Evolutionary conservation across 2,797 vertebrate genomes (phyloP).

Genomic region (Eulemur coronatus): DNA sequence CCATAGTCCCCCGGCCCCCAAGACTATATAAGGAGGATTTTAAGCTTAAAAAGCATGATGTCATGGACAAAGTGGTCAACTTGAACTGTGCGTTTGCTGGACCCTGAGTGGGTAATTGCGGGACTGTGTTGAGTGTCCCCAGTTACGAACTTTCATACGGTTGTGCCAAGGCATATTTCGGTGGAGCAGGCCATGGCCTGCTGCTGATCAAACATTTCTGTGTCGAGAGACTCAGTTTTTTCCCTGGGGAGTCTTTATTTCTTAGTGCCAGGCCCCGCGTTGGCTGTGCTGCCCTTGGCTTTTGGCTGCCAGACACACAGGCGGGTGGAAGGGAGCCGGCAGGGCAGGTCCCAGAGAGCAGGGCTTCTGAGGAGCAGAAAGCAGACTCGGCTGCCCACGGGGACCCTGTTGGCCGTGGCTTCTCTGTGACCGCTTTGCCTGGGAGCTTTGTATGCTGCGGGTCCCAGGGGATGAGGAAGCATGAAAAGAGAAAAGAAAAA

Average conservation of each 20-base stretch:
- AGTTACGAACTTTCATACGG: accelerated
- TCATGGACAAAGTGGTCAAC: not conserved
- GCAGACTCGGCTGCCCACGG: not conserved
- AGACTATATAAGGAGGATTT: not conserved
- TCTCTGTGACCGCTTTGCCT: not conserved
- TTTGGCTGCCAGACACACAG: not conserved
- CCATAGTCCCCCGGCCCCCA: not conserved
- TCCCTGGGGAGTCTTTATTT: not conserved
- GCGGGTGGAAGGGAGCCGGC: not conserved
- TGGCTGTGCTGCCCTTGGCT: not conserved
- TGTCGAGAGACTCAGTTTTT: not conserved
- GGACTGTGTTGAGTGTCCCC: not conserved
- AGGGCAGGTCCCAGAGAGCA: not conserved
- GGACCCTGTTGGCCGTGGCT: not conserved
- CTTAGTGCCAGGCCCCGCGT: not conserved
- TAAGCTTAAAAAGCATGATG: not conserved
- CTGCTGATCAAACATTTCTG: not conserved
- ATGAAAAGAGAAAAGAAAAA: not conserved
- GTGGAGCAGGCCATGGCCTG: not conserved
- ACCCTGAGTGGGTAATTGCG: accelerated
- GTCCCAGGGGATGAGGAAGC: no score
- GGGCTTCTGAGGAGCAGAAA: not conserved
- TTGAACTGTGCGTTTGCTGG: accelerated
- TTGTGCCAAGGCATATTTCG: not conserved
- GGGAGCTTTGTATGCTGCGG: not conserved